Percentiles rank a stretch among this genome's conserved stretches.
Evolutionary conservation across 2,888 invertebrate genomes (phyloP).

Genomic region (Torymus aiolomorphi): DNA sequence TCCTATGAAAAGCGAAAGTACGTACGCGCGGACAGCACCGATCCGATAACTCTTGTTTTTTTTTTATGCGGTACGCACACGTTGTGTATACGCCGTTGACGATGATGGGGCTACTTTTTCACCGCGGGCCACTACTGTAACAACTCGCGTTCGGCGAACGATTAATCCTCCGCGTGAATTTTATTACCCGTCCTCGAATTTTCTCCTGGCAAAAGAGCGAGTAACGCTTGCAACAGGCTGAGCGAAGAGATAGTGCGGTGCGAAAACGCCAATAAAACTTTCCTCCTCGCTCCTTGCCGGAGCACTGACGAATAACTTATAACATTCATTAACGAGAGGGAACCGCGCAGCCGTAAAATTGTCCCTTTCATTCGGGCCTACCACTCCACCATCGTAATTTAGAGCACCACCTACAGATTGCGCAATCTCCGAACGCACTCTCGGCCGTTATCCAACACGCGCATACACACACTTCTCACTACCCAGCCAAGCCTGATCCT

Average conservation of each 20-base stretch:
- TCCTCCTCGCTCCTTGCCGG: too few relatives aligned
- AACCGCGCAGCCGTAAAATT: too few relatives aligned
- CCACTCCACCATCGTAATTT: background rate
- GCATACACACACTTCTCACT: background rate
- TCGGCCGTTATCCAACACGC: slow-evolving; percentile 9
- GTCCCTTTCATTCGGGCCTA: too few relatives aligned
- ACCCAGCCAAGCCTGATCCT: background rate
- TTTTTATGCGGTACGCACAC: too few relatives aligned
- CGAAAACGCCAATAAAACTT: too few relatives aligned
- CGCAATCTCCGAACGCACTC: slow-evolving; percentile 16
- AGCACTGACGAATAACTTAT: too few relatives aligned
- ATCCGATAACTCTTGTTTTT: slow-evolving; percentile 16
- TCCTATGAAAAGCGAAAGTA: slow-evolving; percentile 37
- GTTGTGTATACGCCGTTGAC: background rate
- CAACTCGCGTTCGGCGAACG: background rate
- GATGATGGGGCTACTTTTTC: slow-evolving; percentile 21
- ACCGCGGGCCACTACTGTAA: background rate
- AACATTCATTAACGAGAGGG: too few relatives aligned
- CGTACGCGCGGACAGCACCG: background rate
- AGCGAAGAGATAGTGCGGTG: too few relatives aligned
- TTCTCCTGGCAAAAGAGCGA: background rate
- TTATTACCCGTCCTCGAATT: background rate
- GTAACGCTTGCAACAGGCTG: too few relatives aligned
- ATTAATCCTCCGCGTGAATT: background rate
- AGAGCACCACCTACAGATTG: slow-evolving; percentile 8